A percentile compares a stretch with the other conserved stretches of the same genome.
phyloP scores from a whole-genome alignment of 2,888 invertebrate species.

The Heliconius erato region DNA sequence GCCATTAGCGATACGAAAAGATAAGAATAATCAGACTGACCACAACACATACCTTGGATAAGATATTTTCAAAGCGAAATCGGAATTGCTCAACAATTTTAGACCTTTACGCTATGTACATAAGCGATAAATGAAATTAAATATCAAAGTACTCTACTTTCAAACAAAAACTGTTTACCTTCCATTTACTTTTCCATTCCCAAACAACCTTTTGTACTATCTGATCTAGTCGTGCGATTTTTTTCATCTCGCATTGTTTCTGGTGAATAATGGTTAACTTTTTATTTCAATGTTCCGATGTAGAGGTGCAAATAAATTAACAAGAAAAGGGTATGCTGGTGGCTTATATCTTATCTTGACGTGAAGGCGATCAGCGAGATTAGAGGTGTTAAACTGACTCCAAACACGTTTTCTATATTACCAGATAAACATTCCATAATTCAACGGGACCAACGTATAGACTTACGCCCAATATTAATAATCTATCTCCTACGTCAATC shows the following conservation, averaged over 20 bases:
- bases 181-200: constrained; percentile 74
- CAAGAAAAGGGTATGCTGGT: constrained; percentile 67
- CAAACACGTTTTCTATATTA: constrained; percentile 62
- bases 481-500: too few species aligned
- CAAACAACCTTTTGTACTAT: constrained; percentile 78
- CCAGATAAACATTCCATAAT: constrained; percentile 57
- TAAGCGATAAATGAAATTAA: constrained; percentile 8
- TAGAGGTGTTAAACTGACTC: constrained; percentile 71
- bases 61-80: constrained; percentile 41
- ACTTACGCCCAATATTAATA: neutral
- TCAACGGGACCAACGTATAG: constrained; percentile 22
- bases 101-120: constrained; percentile 50
- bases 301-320: constrained; percentile 79
- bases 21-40: constrained; percentile 83
- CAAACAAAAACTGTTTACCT: constrained; percentile 75
- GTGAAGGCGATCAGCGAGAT: constrained; percentile 66
- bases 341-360: constrained; percentile 70
- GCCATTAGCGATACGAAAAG: constrained; percentile 77
- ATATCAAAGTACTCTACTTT: constrained; percentile 51
- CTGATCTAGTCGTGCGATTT: constrained; percentile 78
- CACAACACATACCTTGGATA: constrained; percentile 64
- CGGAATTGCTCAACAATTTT: constrained; percentile 46
- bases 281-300: constrained; percentile 75
- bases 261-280: constrained; percentile 71
- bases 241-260: constrained; percentile 74